A percentile compares a stretch with the other conserved stretches of the same genome.
These are phyloP conservation scores for Stictocephala bisonia DNA, from an alignment of 2,888 invertebrate species.

Conservation along the genomic window DNA sequence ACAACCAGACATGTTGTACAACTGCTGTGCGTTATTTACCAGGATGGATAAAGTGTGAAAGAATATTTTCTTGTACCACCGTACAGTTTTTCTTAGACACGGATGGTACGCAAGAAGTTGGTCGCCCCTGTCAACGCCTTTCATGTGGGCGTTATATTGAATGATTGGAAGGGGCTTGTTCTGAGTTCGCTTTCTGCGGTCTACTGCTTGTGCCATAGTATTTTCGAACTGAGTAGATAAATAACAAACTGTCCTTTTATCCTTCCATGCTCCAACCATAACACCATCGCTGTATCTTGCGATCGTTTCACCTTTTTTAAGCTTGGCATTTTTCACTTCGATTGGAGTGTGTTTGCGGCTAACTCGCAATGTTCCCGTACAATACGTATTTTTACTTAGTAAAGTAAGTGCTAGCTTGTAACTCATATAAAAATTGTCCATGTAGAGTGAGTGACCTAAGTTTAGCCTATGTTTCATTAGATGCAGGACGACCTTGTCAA, in stretches of 20 bases:
- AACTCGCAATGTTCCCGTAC: slow-evolving; percentile 62
- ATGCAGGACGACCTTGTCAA: slow-evolving; percentile 43
- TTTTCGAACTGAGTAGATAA: no score
- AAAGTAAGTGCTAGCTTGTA: neutral
- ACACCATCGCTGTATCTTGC: neutral
- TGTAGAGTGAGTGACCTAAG: slow-evolving; percentile 8
- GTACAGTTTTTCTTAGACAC: slow-evolving; percentile 1
- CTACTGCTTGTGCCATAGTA: neutral
- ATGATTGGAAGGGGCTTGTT: slow-evolving; percentile 6
- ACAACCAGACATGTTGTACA: slow-evolving; percentile 9
- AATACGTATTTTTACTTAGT: slow-evolving; percentile 57
- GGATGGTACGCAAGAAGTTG: slow-evolving; percentile 45
- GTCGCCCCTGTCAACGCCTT: slow-evolving; percentile 38
- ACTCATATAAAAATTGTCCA: slow-evolving; percentile 32
- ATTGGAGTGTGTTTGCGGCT: slow-evolving; percentile 49
- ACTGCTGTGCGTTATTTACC: neutral
- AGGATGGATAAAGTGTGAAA: neutral
- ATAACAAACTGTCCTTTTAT: no score
- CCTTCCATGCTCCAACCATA: neutral
- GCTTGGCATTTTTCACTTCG: slow-evolving; percentile 20
- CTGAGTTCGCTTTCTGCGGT: neutral
- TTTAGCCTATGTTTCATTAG: neutral
- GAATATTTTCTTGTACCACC: slow-evolving; percentile 45
- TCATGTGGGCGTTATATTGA: slow-evolving; percentile 39
- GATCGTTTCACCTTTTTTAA: slow-evolving; percentile 42